These are phyloP conservation scores for Opisthocomus hoazin DNA, from an alignment of 2,113 vertebrate species.

Conservation along the genomic window DNA sequence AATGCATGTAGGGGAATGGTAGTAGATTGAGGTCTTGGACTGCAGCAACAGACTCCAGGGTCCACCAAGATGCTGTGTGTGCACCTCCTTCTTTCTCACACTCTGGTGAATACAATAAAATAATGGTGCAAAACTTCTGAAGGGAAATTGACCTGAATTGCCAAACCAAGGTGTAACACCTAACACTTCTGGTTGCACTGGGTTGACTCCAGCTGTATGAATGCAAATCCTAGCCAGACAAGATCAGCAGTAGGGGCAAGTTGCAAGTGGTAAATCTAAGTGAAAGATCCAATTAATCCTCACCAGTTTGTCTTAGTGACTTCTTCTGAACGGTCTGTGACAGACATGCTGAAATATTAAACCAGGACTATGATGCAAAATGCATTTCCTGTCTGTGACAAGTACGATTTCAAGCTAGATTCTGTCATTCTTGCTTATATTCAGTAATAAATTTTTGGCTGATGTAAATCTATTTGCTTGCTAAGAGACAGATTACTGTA, in stretches of 20 bases:
- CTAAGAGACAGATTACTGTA: background rate
- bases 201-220: background rate
- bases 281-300: background rate
- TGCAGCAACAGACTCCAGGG: background rate
- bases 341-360: background rate
- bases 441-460: background rate
- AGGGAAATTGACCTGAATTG: background rate
- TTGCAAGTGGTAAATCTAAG: background rate
- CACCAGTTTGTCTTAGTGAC: background rate
- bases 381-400: background rate
- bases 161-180: background rate
- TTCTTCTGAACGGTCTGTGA: background rate
- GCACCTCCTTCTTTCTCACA: background rate
- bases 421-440: background rate
- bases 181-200: background rate
- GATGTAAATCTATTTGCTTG: background rate
- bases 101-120: background rate
- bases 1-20: background rate
- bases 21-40: background rate
- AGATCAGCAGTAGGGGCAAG: background rate
- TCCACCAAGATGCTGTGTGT: background rate
- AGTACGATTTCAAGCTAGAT: background rate
- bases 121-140: background rate
- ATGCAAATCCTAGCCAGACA: background rate
- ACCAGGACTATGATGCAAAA: background rate